These are phyloP conservation scores for Cinclus mexicanus DNA, from an alignment of 2,113 vertebrate species.

Conservation along the genomic window DNA sequence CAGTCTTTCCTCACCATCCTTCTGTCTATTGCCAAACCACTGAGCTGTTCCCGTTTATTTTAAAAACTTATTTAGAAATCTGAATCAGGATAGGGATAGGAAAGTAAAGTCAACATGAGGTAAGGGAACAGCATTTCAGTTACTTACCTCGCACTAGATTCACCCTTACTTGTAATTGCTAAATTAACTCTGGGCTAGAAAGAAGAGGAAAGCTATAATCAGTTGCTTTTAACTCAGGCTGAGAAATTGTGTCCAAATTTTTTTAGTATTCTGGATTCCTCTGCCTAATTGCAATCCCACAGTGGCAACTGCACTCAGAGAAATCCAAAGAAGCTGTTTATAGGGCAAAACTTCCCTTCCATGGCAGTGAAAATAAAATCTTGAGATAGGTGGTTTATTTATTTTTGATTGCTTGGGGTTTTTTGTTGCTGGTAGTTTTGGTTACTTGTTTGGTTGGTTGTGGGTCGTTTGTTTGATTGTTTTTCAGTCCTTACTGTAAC, in stretches of 20 bases:
- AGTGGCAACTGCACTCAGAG: background rate
- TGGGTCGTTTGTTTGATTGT: background rate
- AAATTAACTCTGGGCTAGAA: conserved; percentile 1
- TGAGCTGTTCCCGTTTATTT: background rate
- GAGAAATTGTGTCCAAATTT: background rate
- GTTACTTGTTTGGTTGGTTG: background rate
- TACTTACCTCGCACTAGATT: conserved; percentile 4
- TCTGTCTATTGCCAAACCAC: background rate
- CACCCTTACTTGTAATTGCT: conserved; percentile 42
- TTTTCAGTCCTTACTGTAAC: background rate
- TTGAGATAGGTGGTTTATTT: background rate
- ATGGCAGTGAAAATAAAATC: background rate
- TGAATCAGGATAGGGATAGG: background rate
- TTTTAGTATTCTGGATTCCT: conserved; percentile 9
- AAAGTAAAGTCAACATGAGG: conserved; percentile 33
- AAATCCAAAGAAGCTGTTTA: background rate
- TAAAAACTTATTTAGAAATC: conserved; percentile 43
- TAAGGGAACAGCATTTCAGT: background rate
- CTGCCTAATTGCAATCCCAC: background rate
- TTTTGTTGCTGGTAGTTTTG: background rate
- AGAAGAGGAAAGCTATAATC: background rate
- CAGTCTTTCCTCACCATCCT: background rate
- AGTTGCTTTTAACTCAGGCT: conserved; percentile 6
- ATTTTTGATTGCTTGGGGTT: too few species aligned
- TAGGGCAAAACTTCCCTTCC: background rate